phyloP scores from a whole-genome alignment of 2,888 invertebrate genomes.

The Campoletis raptor region DNA sequence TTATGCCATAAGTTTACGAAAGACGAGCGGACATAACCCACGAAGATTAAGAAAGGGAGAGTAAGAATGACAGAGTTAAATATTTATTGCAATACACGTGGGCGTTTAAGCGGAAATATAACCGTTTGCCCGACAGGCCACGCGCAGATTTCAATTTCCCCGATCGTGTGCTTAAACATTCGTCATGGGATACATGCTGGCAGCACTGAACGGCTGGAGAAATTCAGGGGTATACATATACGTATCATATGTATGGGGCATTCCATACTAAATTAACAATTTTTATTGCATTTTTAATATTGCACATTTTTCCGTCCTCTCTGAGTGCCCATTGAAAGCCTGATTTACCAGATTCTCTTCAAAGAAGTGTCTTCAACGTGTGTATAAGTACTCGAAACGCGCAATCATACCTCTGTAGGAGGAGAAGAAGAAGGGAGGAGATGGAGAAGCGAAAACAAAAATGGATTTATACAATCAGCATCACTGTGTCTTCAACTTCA shows the following conservation, averaged over 20 bases:
- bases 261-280: background rate
- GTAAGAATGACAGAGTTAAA: background rate
- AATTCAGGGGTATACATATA: conserved; percentile 8
- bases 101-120: conserved; percentile 68
- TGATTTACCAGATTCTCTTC: background rate
- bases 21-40: conserved; percentile 10
- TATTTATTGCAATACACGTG: conserved; percentile 60
- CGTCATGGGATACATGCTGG: conserved; percentile 62
- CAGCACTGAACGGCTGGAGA: conserved; percentile 61
- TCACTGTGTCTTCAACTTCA: too few species aligned
- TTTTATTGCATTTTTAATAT: background rate
- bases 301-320: background rate
- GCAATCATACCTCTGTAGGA: too few species aligned
- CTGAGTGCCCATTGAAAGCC: background rate
- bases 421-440: too few species aligned
- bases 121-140: conserved; percentile 53
- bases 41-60: background rate
- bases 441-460: too few species aligned
- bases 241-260: background rate
- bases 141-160: conserved; percentile 70
- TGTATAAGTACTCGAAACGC: too few species aligned
- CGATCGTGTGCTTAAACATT: conserved; percentile 65
- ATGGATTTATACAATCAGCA: too few species aligned
- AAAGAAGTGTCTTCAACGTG: background rate
- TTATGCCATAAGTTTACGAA: background rate